phyloP scores from a whole-genome alignment of 2,113 vertebrate genomes.

The Scolopax mira region DNA sequence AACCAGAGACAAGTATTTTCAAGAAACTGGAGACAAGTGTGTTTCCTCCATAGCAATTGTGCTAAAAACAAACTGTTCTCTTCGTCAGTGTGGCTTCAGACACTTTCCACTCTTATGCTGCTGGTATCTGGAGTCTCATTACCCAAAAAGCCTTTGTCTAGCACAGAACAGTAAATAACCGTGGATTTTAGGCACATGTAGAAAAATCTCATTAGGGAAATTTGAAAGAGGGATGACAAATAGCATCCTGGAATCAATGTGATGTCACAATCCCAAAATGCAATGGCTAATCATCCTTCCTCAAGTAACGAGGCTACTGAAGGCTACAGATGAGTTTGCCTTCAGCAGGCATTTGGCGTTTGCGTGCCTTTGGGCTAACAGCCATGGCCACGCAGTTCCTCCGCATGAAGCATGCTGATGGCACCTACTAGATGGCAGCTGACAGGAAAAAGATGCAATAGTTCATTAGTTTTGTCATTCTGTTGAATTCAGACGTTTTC shows the following conservation, averaged over 20 bases:
- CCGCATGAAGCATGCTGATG: neutral
- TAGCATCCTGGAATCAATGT: neutral
- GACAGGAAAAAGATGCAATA: constrained; percentile 55
- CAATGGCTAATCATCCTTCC: neutral
- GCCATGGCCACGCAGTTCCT: neutral
- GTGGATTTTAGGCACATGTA: neutral
- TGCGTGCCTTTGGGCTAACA: neutral
- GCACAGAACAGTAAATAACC: neutral
- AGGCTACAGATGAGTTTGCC: neutral
- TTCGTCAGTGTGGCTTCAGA: neutral
- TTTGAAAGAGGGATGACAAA: neutral
- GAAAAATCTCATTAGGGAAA: neutral
- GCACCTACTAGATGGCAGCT: constrained; percentile 40
- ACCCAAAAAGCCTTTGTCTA: neutral
- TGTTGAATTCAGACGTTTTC: constrained; percentile 52
- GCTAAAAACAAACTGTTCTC: constrained; percentile 34
- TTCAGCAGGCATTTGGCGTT: neutral
- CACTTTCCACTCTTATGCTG: neutral
- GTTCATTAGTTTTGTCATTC: constrained; percentile 53
- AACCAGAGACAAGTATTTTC: constrained; percentile 25
- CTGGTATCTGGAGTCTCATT: neutral
- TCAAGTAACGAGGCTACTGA: neutral
- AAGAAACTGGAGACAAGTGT: constrained; percentile 4
- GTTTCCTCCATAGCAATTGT: constrained; percentile 17
- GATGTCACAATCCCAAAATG: neutral